Evolutionary conservation across 2,113 vertebrate species (phyloP).

Genomic region (Cololabis saira): DNA sequence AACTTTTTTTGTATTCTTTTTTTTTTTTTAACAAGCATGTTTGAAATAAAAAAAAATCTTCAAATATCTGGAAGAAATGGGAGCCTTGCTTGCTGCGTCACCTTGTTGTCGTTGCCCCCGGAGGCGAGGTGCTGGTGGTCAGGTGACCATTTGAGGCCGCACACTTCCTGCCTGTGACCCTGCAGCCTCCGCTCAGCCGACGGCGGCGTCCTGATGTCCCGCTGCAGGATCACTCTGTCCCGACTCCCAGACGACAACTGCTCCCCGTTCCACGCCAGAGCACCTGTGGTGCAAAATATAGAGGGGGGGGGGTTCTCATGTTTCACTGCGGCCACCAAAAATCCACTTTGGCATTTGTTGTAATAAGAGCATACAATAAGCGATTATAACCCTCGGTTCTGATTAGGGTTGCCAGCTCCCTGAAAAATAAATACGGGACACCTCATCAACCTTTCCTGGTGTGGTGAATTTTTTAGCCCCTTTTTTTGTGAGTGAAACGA

Average conservation of each 20-base stretch:
- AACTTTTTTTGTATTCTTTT: no score
- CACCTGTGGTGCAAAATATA: constrained; percentile 64
- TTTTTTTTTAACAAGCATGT: no score
- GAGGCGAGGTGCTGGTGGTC: constrained; percentile 87
- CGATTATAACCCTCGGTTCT: no score
- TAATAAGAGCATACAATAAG: not conserved
- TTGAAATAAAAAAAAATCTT: no score
- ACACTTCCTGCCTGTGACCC: constrained; percentile 85
- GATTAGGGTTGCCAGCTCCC: no score
- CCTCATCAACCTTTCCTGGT: no score
- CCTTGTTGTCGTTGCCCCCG: constrained; percentile 86
- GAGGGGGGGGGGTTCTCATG: not conserved
- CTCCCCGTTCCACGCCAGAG: constrained; percentile 85
- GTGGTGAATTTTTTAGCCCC: no score
- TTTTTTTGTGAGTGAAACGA: no score
- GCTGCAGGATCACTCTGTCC: constrained; percentile 84
- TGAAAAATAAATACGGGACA: no score
- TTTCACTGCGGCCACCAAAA: constrained; percentile 17
- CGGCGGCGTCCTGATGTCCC: constrained; percentile 79
- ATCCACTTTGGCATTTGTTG: not conserved
- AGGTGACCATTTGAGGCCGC: constrained; percentile 86
- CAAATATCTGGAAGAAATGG: no score
- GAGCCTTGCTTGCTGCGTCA: constrained; percentile 43
- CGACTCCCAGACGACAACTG: constrained; percentile 86
- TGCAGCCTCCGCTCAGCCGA: constrained; percentile 81